Base-by-base conservation (phyloP, 2,113 vertebrate species). In the Aspiorhynchus laticeps region DNA sequence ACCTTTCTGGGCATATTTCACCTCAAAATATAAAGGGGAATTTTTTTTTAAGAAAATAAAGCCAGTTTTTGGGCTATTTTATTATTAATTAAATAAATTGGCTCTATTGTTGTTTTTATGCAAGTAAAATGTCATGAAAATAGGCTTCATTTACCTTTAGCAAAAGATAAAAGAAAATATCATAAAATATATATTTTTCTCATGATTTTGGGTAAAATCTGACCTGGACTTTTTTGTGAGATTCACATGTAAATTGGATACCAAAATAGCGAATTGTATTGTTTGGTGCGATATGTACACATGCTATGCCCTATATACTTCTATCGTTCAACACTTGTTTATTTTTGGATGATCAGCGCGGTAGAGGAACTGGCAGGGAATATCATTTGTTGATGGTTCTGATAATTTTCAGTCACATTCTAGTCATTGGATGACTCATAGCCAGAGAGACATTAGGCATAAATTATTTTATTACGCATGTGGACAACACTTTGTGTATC, bases 381-480 rank as follows among this genome's bases (percentile, higher is more conserved):
- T 71, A 17, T 79, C 48, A 86, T 28, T 65, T 26, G 51, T 84
- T 86, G 80, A 24, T 83, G 43, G 88, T 84, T 77, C 84, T 38
- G 69, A 82, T 86, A 75, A 51, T 84, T 65, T 84, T 61, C 56
- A 19, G 43, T 83, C 81, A 38, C 33, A 74, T 15, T 75, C 80
- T 87, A 84, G 76, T 86, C 65, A 77, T 82, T 84, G 67, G 63
- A 76, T 80, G 85, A 88, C 80, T 88, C 73, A 87, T 79, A 73
- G 84, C 67, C 48, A 88, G 79, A 69, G 67, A 83, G 61, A 80
- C 80, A 69, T 65, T 71, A 87, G 86, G 85, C 83, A 78, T 84
- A 91, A 88, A 90, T 86, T 86, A 88, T 91, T 90, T 91, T 89
- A 84, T 88, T 91, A 91, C 56, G 87, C 88, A 88, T 91, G 87